phyloP scores from a whole-genome alignment of 2,888 invertebrate genomes.

The Thymelicus sylvestris region DNA sequence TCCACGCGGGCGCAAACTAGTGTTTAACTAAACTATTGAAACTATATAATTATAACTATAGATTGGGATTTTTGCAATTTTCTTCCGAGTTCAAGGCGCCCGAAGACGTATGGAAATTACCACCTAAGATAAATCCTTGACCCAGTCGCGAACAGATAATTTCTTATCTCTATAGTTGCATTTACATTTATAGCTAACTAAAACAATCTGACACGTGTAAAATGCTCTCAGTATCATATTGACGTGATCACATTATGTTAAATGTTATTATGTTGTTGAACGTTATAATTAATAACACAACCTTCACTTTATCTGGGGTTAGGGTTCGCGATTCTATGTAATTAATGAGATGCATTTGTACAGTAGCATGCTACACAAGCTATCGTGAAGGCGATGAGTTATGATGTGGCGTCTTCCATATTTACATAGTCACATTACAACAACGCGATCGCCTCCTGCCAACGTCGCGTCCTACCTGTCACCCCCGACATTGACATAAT shows the following conservation, averaged over 20 bases:
- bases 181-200: conserved; percentile 6
- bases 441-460: no score
- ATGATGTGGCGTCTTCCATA: no score
- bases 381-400: no score
- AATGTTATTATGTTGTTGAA: not conserved
- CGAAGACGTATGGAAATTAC: not conserved
- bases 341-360: no score
- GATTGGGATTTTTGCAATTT: no score
- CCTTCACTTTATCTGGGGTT: conserved; percentile 1
- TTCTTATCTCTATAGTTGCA: conserved; percentile 11
- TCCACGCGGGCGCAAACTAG: no score
- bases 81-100: not conserved
- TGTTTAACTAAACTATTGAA: no score
- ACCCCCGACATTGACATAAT: no score
- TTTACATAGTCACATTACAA: no score
- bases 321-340: not conserved
- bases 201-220: conserved; percentile 15
- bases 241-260: not conserved
- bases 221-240: conserved; percentile 2
- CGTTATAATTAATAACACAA: not conserved
- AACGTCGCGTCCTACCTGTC: no score
- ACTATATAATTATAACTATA: no score
- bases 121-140: conserved; percentile 12
- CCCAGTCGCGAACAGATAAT: conserved; percentile 16
- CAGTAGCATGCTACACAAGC: no score